These are phyloP conservation scores for Charadrius vociferus DNA, from an alignment of 2,113 vertebrate genomes.

Conservation along the genomic window DNA sequence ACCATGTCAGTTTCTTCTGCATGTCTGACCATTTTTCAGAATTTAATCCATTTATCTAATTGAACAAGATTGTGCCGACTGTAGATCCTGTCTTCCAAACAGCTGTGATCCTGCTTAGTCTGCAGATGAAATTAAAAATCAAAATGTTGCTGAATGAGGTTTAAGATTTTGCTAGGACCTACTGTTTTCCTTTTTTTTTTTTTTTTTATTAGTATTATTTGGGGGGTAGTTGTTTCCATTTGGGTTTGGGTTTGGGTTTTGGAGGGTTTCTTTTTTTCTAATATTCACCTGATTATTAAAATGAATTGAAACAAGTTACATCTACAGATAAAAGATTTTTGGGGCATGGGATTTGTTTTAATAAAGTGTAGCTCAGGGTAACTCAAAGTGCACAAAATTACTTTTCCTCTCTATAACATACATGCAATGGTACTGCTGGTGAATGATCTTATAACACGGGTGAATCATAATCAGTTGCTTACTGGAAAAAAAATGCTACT, in stretches of 20 bases:
- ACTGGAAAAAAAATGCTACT: not conserved
- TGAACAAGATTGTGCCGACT: not conserved
- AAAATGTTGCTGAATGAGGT: not conserved
- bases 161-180: not conserved
- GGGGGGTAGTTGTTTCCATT: too few species aligned
- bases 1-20: not conserved
- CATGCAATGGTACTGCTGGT: not conserved
- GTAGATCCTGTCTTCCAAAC: not conserved
- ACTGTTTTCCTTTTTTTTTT: not conserved
- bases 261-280: not conserved
- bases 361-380: not conserved
- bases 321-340: not conserved
- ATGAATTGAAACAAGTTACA: not conserved
- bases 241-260: not conserved
- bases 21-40: not conserved
- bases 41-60: not conserved
- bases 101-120: not conserved
- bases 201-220: too few species aligned
- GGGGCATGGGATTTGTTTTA: rapidly evolving
- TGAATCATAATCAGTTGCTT: not conserved
- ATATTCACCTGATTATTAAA: not conserved
- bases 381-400: not conserved
- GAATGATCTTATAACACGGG: not conserved
- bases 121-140: not conserved
- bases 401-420: not conserved